Percentiles rank a stretch among this genome's conserved stretches.
Evolutionary conservation across 2,113 vertebrate species (phyloP).

Genomic region (Tachysurus vachellii): DNA sequence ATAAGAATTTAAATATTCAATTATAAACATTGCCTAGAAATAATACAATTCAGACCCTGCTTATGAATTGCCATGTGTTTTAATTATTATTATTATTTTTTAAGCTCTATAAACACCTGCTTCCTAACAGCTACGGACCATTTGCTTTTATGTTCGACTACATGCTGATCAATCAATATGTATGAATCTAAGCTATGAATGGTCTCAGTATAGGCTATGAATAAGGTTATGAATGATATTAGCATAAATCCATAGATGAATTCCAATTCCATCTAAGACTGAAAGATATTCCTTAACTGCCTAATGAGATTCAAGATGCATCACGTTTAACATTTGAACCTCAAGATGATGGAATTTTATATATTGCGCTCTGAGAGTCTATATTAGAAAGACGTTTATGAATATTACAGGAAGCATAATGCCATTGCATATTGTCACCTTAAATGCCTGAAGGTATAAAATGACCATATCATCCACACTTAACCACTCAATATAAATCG

Average conservation of each 20-base stretch:
- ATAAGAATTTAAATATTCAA: constrained; percentile 13
- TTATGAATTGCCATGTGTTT: neutral
- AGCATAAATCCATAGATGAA: constrained; percentile 34
- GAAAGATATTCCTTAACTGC: neutral
- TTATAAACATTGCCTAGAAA: neutral
- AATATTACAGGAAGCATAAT: neutral
- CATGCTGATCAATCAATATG: constrained; percentile 14
- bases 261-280: constrained; percentile 3
- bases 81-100: neutral
- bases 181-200: neutral
- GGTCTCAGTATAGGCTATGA: neutral
- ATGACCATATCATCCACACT: neutral
- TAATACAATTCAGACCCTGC: neutral
- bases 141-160: neutral
- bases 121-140: neutral
- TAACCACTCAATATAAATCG: constrained; percentile 2
- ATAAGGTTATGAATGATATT: constrained; percentile 8
- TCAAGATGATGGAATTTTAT: neutral
- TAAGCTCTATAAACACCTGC: neutral
- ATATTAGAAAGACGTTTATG: neutral
- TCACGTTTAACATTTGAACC: neutral
- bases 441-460: constrained; percentile 27
- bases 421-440: neutral
- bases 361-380: neutral
- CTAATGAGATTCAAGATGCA: constrained; percentile 7